These are phyloP conservation scores for Epistrophe grossulariae DNA, from an alignment of 2,888 invertebrate genomes.

Conservation along the genomic window DNA sequence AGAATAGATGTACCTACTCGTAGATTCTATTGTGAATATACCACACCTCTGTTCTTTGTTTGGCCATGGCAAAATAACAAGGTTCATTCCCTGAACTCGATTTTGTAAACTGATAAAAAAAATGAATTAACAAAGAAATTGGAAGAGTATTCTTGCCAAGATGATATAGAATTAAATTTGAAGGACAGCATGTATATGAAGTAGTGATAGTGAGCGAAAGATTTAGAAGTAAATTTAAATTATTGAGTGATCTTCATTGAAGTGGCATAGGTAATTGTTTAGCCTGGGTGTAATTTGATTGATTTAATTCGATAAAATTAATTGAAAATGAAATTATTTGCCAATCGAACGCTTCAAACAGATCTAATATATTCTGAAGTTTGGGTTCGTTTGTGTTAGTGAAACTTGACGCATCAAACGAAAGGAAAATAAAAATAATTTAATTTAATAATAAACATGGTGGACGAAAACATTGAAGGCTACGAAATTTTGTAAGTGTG, in stretches of 20 bases:
- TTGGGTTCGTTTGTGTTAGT: no score
- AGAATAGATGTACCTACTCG: background rate
- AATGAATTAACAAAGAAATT: conserved; percentile 1
- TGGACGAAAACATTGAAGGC: no score
- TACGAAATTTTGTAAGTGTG: no score
- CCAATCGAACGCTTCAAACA: no score
- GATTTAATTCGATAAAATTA: conserved; percentile 14
- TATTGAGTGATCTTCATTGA: background rate
- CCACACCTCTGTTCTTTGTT: background rate
- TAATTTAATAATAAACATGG: no score
- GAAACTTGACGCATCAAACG: no score
- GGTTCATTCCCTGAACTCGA: conserved; percentile 60
- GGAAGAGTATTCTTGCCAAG: conserved; percentile 10
- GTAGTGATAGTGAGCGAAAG: no score
- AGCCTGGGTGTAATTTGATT: background rate
- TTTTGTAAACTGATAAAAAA: conserved; percentile 52
- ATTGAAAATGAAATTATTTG: conserved; percentile 4
- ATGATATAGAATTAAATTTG: conserved; percentile 18
- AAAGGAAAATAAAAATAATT: no score
- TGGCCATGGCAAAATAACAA: conserved; percentile 49
- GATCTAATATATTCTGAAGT: no score
- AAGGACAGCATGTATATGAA: conserved; percentile 13
- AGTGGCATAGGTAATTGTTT: background rate
- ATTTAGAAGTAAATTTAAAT: background rate
- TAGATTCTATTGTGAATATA: background rate